Evolutionary conservation across 2,113 vertebrate genomes (phyloP).

Genomic region (Melanostigma gelatinosum): DNA sequence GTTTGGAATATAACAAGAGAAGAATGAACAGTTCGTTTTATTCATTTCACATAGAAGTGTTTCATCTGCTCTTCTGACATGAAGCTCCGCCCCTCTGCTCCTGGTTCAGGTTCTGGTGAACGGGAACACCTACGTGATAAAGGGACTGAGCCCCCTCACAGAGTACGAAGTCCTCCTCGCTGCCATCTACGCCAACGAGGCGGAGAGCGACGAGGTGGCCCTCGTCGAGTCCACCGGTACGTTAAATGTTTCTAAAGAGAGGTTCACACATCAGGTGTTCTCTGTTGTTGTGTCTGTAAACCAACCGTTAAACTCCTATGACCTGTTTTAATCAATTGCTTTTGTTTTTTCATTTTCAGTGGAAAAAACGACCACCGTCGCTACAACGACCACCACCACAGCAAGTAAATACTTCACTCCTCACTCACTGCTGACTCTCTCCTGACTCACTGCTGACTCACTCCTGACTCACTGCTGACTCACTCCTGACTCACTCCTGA

Average conservation of each 20-base stretch:
- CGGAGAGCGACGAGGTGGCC: conserved; percentile 88
- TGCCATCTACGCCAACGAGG: conserved; percentile 87
- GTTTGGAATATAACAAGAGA: too few species aligned
- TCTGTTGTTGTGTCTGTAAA: background rate
- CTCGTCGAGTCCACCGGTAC: conserved; percentile 87
- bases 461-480: background rate
- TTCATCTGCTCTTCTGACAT: too few species aligned
- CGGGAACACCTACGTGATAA: conserved; percentile 86
- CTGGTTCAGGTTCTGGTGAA: conserved; percentile 82
- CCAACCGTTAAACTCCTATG: background rate
- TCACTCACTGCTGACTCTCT: too few species aligned
- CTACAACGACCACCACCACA: conserved; percentile 75
- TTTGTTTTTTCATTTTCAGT: conserved; percentile 74
- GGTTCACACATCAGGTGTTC: background rate
- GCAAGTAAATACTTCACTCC: conserved; percentile 80
- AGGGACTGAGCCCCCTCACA: conserved; percentile 82
- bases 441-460: too few species aligned
- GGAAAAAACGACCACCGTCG: conserved; percentile 75
- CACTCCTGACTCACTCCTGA: too few species aligned
- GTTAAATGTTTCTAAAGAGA: background rate
- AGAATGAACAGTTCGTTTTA: too few species aligned
- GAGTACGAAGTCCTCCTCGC: conserved; percentile 93
- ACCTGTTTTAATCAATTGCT: background rate
- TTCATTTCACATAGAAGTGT: too few species aligned
- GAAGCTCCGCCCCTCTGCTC: background rate